Base-by-base conservation (phyloP, 2,888 invertebrate genomes). In the Perithous albicinctus region DNA sequence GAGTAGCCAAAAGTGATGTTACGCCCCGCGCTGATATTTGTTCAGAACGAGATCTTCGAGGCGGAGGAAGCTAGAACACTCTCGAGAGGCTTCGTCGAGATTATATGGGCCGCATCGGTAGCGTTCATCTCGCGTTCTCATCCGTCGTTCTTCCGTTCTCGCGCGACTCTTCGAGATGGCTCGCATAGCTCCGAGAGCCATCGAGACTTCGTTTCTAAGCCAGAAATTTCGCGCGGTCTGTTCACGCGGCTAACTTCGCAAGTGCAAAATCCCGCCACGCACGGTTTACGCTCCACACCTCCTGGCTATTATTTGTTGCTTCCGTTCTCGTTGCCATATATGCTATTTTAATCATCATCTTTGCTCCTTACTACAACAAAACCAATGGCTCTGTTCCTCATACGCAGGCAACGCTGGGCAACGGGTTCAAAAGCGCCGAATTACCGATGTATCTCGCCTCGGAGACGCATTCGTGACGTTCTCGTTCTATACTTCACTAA, bases 31-130 rank as follows among this genome's bases (percentile, higher is more conserved):
- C 26, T 18, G 64, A 56, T 61, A 54, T 66, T 48, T 41, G 70
- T 61, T 75, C 51, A 61, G 54, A 75, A 74, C 64, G 85, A 82
- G 88, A 90, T 89, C 86, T 89, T 78, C 83, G 85, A 88, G 87
- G 86, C 88, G 89, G 89, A 87, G 87, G 86, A 89, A 88, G 84
- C 54, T 74, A 35, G 72, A 78, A 63, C 51, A 72, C 51, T 79
- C 88, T 89, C 82, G 87, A 88, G 88, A 90, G 85, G 91, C 92
- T 90, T 92, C 91, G 88, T 88, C 87, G 90, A 82, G 88, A 91
- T 91, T 92, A 92, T 90, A 93, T 93, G 92, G 90, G 91, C 87
- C 92, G 92, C 90, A 89, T 88, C 92, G 88, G 84, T 78, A 61
- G 61, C 74, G 78, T 64, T 69, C 83, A 79, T 76, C 59, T 75